phyloP scores from a whole-genome alignment of 2,113 vertebrate genomes.

The Girardinichthys multiradiatus region DNA sequence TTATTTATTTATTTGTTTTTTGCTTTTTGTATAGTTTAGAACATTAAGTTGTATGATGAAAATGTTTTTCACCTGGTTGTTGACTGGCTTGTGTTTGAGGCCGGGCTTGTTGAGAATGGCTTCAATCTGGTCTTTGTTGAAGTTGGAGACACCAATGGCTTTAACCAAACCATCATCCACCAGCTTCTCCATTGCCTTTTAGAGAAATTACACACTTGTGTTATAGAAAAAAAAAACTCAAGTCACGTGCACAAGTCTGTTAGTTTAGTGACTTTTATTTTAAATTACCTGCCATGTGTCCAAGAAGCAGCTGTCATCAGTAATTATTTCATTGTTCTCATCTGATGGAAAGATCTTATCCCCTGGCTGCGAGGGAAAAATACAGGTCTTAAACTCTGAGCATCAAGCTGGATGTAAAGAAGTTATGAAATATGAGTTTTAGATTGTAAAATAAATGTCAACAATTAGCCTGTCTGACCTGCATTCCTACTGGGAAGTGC shows the following conservation, averaged over 20 bases:
- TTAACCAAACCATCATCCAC: slow-evolving; percentile 89
- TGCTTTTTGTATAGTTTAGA: neutral
- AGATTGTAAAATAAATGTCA: neutral
- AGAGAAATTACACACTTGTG: neutral
- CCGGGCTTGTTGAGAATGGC: slow-evolving; percentile 89
- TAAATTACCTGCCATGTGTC: slow-evolving; percentile 88
- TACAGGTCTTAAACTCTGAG: neutral
- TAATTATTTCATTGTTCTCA: slow-evolving; percentile 61
- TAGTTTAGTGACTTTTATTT: neutral
- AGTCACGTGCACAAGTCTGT: slow-evolving; percentile 41
- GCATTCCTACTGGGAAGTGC: slow-evolving; percentile 87
- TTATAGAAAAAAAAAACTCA: slow-evolving; percentile 4
- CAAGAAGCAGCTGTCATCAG: slow-evolving; percentile 77
- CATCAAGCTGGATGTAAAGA: neutral
- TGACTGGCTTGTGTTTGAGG: slow-evolving; percentile 89
- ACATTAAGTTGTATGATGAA: neutral
- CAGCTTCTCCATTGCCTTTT: slow-evolving; percentile 91
- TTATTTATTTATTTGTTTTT: neutral
- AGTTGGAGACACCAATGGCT: slow-evolving; percentile 93
- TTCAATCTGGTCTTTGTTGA: slow-evolving; percentile 89
- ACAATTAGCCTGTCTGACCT: no score
- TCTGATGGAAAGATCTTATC: slow-evolving; percentile 57
- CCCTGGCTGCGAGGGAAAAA: slow-evolving; percentile 60
- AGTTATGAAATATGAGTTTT: neutral
- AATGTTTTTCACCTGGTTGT: slow-evolving; percentile 92